These are phyloP conservation scores for Chiloscyllium punctatum DNA, from an alignment of 2,797 vertebrate genomes.

Conservation along the genomic window DNA sequence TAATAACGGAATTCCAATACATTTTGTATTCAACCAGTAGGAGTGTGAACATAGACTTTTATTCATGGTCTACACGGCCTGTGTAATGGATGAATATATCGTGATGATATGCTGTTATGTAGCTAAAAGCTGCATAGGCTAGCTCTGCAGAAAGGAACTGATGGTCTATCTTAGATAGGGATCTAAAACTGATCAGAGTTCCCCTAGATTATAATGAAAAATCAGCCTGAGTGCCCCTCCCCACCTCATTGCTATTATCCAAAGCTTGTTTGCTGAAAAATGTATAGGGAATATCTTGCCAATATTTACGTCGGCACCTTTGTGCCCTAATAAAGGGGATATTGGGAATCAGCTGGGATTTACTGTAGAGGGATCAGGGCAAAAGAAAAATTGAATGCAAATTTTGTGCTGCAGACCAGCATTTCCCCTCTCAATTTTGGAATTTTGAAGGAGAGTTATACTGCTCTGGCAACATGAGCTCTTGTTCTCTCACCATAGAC, in stretches of 20 bases:
- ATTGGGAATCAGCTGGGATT: neutral
- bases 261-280: neutral
- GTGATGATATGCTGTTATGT: neutral
- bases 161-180: neutral
- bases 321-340: neutral
- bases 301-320: neutral
- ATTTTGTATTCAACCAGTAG: constrained; percentile 50
- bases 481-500: too few species aligned
- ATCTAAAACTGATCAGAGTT: neutral
- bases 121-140: neutral
- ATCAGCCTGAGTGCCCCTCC: neutral
- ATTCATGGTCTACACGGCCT: neutral
- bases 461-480: too few species aligned
- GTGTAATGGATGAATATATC: neutral
- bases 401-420: neutral
- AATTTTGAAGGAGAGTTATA: too few species aligned
- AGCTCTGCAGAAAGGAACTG: neutral
- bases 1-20: constrained; percentile 73
- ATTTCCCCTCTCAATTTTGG: too few species aligned
- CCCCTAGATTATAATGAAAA: neutral
- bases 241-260: neutral
- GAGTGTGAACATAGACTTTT: constrained; percentile 21
- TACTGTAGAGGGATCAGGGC: neutral
- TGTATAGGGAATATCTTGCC: neutral
- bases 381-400: neutral